A percentile compares a stretch with the other conserved stretches of the same genome.
These are phyloP conservation scores for Drosophila koepferae DNA, from an alignment of 2,888 invertebrate species.

Conservation along the genomic window DNA sequence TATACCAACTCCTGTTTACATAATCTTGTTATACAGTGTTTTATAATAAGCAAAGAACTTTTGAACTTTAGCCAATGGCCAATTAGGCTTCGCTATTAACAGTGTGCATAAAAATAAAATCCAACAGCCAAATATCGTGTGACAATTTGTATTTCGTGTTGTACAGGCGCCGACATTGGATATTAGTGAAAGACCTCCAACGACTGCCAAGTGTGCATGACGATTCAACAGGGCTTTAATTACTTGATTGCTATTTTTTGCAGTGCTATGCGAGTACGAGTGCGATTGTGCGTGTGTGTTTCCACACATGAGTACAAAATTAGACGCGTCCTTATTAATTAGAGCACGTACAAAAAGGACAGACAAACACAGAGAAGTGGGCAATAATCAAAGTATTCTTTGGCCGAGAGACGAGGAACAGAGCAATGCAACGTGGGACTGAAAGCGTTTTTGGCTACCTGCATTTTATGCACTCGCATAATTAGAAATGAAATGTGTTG, in stretches of 20 bases:
- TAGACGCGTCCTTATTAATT: slow-evolving; percentile 69
- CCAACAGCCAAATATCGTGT: slow-evolving; percentile 8
- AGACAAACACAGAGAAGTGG: slow-evolving; percentile 27
- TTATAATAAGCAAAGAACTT: neutral
- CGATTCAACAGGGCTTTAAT: slow-evolving; percentile 64
- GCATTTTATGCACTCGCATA: slow-evolving; percentile 65
- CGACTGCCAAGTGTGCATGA: slow-evolving; percentile 36
- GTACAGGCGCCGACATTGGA: slow-evolving; percentile 17
- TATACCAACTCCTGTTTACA: no score
- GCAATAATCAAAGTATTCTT: slow-evolving; percentile 63
- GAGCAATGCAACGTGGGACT: neutral
- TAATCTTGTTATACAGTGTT: neutral
- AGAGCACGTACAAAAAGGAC: slow-evolving; percentile 58
- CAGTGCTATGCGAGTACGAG: neutral
- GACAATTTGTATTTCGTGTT: slow-evolving; percentile 28
- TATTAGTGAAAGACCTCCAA: slow-evolving; percentile 10
- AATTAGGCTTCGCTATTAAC: slow-evolving; percentile 12
- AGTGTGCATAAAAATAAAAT: neutral
- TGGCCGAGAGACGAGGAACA: neutral
- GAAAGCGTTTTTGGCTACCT: neutral
- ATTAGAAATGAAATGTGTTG: slow-evolving; percentile 57
- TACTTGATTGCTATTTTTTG: slow-evolving; percentile 60
- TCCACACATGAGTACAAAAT: slow-evolving; percentile 28
- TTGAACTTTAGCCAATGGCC: slow-evolving; percentile 2
- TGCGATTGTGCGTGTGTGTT: slow-evolving; percentile 11